Evolutionary conservation across 2,888 invertebrate genomes (phyloP).

Genomic region (Cistogaster globosa): DNA sequence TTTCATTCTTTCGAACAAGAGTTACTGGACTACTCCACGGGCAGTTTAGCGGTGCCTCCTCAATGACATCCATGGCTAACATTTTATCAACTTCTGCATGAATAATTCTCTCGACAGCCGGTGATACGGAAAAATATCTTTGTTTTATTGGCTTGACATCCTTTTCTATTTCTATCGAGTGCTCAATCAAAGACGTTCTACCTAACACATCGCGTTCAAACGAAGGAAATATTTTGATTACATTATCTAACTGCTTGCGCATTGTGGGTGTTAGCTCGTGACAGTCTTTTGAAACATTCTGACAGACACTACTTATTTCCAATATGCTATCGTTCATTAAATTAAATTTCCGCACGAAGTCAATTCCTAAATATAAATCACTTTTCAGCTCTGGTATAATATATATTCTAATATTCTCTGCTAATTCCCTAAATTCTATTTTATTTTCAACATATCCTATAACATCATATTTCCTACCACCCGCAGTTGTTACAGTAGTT

Average conservation of each 20-base stretch:
- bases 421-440: too few relatives aligned
- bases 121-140: conserved; percentile 29
- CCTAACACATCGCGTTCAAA: conserved; percentile 1
- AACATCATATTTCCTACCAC: too few relatives aligned
- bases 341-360: too few relatives aligned
- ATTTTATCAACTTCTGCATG: conserved; percentile 30
- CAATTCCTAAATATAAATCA: too few relatives aligned
- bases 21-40: conserved; percentile 32
- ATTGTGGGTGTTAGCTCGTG: background rate
- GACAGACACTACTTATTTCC: too few relatives aligned
- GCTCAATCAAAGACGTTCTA: conserved; percentile 18
- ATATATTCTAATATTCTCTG: too few relatives aligned
- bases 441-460: too few relatives aligned
- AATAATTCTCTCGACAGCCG: conserved; percentile 6
- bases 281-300: too few relatives aligned
- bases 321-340: too few relatives aligned
- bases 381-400: too few relatives aligned
- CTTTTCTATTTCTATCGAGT: conserved; percentile 1
- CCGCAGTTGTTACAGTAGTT: too few relatives aligned
- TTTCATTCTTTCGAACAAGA: conserved; percentile 2
- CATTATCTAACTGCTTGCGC: background rate
- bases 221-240: too few relatives aligned
- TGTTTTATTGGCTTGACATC: conserved; percentile 16
- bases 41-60: conserved; percentile 16
- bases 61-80: conserved; percentile 15